A percentile compares a stretch with the other conserved stretches of the same genome.
Conservation (phyloP, 2,797 vertebrate species). For the Sebastes minor region DNA sequence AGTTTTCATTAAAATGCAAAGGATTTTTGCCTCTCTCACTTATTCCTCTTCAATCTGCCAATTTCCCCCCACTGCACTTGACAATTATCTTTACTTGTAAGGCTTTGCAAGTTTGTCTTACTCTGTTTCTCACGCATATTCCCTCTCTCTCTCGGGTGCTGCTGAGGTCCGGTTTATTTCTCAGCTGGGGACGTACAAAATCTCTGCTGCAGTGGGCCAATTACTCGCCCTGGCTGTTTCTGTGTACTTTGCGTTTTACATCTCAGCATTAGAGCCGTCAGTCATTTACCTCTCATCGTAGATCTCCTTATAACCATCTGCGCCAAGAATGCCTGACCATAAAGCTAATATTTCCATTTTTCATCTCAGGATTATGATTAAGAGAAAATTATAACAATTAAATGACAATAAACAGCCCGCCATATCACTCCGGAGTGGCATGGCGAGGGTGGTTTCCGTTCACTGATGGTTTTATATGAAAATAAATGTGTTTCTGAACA, state of each 20-base stretch:
- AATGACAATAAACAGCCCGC: neutral
- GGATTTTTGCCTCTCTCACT: constrained; percentile 49
- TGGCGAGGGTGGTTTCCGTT: neutral
- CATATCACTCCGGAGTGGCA: neutral
- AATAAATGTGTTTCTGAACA: neutral
- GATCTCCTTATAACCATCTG: neutral
- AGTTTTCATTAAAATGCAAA: constrained; percentile 84
- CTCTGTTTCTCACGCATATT: constrained; percentile 1
- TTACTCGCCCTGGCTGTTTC: constrained; percentile 33
- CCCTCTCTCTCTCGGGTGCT: neutral
- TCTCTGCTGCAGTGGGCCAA: constrained; percentile 8
- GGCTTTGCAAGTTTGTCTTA: constrained; percentile 56
- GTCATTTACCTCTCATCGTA: constrained; percentile 7
- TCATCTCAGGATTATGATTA: constrained; percentile 1
- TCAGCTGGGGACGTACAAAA: constrained; percentile 30
- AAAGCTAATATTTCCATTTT: constrained; percentile 10
- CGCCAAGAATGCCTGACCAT: neutral
- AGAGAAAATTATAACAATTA: constrained; percentile 35
- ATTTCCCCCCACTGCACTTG: constrained; percentile 63
- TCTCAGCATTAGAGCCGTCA: neutral
- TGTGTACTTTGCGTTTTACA: constrained; percentile 30
- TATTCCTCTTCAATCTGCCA: constrained; percentile 60
- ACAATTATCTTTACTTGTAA: constrained; percentile 75
- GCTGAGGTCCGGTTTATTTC: constrained; percentile 29
- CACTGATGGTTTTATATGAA: neutral